phyloP scores from a whole-genome alignment of 2,797 vertebrate genomes.

The Jordanella pulchra region DNA sequence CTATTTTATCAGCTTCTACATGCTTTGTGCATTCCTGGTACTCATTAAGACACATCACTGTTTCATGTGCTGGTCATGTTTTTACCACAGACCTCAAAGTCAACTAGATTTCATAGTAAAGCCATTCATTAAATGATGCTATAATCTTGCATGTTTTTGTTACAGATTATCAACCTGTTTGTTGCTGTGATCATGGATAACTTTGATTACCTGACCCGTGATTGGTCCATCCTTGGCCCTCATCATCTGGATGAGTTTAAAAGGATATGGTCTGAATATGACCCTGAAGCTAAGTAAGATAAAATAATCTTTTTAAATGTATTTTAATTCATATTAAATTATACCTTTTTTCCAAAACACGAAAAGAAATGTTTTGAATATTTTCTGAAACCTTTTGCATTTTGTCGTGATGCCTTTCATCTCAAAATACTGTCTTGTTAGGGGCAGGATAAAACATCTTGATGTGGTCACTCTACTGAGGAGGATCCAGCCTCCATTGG shows the following conservation, averaged over 20 bases:
- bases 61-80: background rate
- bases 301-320: background rate
- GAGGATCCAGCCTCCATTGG: constrained; percentile 95
- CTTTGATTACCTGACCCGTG: constrained; percentile 98
- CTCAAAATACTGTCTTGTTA: constrained; percentile 54
- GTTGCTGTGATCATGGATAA: constrained; percentile 99
- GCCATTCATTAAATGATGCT: background rate
- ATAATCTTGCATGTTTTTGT: constrained; percentile 22
- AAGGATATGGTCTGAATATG: constrained; percentile 99
- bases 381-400: background rate
- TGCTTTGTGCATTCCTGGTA: constrained; percentile 99
- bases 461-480: constrained; percentile 95
- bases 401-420: background rate
- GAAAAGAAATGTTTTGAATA: background rate
- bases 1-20: constrained; percentile 99
- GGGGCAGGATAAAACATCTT: constrained; percentile 96
- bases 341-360: background rate
- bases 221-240: constrained; percentile 98
- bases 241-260: constrained; percentile 99
- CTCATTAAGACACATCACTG: background rate
- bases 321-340: too few relatives aligned
- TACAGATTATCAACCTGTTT: constrained; percentile 98
- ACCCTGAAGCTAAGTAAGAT: constrained; percentile 97
- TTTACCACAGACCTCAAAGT: background rate
- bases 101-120: background rate